Percentiles rank a stretch among this genome's conserved stretches.
phyloP scores from a whole-genome alignment of 2,797 vertebrate species.

The Sebastes nivosus region DNA sequence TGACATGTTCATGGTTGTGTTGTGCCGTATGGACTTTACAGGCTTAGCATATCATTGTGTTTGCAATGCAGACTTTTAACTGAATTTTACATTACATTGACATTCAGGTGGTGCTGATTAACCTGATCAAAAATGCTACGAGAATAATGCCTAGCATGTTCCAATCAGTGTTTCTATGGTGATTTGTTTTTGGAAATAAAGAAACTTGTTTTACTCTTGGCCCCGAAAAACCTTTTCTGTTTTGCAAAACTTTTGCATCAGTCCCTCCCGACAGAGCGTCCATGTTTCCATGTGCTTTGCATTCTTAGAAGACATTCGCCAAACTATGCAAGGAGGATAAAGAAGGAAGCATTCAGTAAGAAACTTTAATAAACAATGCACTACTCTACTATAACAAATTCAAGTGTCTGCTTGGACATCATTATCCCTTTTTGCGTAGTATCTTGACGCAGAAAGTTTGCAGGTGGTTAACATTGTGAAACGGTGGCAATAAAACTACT shows the following conservation, averaged over 20 bases:
- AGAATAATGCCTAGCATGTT: neutral
- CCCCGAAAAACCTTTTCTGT: neutral
- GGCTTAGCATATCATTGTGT: neutral
- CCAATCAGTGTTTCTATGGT: neutral
- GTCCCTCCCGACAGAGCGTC: too few species aligned
- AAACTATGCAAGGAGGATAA: neutral
- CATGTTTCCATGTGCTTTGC: conserved; percentile 55
- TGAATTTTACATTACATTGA: neutral
- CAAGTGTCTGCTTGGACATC: neutral
- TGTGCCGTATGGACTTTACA: neutral
- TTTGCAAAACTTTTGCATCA: conserved; percentile 40
- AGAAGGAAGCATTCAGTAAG: neutral
- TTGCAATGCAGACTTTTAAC: neutral
- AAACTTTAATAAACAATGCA: neutral
- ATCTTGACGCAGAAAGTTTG: too few species aligned
- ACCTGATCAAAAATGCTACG: neutral
- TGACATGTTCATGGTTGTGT: neutral
- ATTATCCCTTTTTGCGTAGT: too few species aligned
- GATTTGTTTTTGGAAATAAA: conserved; percentile 24
- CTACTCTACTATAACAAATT: neutral
- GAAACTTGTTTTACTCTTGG: neutral
- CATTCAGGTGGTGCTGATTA: neutral
- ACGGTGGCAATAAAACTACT: too few species aligned
- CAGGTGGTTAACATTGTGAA: too few species aligned
- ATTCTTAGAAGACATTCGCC: conserved; percentile 9